phyloP scores from a whole-genome alignment of 2,888 invertebrate genomes.

The Biston stratarius region DNA sequence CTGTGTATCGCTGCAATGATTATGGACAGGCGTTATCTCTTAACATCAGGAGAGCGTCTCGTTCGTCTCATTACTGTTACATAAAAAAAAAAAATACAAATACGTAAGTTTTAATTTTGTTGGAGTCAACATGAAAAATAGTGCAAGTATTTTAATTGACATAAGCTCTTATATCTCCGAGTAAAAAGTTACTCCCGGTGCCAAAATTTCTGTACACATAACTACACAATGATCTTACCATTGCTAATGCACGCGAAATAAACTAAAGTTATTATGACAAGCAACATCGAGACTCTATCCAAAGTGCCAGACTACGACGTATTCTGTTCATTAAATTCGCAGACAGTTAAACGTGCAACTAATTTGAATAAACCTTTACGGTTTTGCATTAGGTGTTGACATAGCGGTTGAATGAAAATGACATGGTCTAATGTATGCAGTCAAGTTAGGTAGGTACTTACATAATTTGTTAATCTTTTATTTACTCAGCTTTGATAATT shows the following conservation, averaged over 20 bases:
- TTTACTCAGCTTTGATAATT: neutral
- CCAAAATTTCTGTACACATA: neutral
- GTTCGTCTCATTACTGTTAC: no score
- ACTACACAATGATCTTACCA: neutral
- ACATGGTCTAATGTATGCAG: neutral
- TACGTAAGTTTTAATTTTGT: no score
- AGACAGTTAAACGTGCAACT: conserved; percentile 19
- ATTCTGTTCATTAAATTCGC: conserved; percentile 21
- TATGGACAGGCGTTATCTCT: no score
- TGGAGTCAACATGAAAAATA: no score
- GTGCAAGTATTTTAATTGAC: no score
- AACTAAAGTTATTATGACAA: conserved; percentile 24
- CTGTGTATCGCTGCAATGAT: no score
- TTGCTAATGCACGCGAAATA: neutral
- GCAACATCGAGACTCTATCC: conserved; percentile 7
- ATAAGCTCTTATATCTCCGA: neutral
- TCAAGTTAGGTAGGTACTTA: neutral
- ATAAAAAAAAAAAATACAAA: no score
- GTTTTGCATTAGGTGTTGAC: conserved; percentile 13
- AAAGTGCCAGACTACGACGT: conserved; percentile 19
- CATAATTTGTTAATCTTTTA: neutral
- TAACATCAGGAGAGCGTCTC: no score
- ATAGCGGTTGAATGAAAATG: conserved; percentile 9
- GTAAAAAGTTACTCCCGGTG: neutral
- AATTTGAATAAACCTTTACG: conserved; percentile 21